Conservation (phyloP, 2,113 vertebrate genomes). For the Gymnarchus niloticus region DNA sequence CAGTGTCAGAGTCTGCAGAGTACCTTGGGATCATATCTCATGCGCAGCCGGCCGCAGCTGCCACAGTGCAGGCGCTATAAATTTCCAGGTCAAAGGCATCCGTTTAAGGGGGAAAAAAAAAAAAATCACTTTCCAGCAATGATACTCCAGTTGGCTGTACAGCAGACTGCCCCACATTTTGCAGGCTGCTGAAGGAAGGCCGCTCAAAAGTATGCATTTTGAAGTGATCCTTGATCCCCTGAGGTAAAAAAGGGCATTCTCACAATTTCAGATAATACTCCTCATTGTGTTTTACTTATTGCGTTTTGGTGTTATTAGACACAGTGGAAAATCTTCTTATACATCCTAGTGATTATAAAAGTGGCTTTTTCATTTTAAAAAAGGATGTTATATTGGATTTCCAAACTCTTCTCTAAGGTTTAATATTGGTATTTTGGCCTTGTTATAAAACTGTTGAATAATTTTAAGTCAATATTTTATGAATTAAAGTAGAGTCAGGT, state of each 20-base stretch:
- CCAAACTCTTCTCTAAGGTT: not conserved
- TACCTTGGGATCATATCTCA: not conserved
- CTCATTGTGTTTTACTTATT: not conserved
- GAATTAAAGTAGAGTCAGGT: not conserved
- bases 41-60: too few relatives aligned
- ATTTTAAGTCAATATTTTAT: not conserved
- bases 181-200: not conserved
- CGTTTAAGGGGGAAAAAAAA: not conserved
- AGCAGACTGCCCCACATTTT: not conserved
- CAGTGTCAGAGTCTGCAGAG: not conserved
- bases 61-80: not conserved
- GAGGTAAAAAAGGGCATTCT: not conserved
- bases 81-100: not conserved
- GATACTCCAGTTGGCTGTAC: not conserved
- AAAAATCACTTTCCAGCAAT: not conserved
- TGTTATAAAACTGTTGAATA: not conserved
- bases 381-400: not conserved
- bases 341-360: not conserved
- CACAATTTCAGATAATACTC: not conserved
- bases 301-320: not conserved
- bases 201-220: not conserved
- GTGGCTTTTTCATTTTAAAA: not conserved
- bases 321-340: not conserved
- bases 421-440: not conserved
- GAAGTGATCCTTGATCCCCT: not conserved